phyloP scores from a whole-genome alignment of 2,113 vertebrate genomes.

The Nothoprocta perdicaria region DNA sequence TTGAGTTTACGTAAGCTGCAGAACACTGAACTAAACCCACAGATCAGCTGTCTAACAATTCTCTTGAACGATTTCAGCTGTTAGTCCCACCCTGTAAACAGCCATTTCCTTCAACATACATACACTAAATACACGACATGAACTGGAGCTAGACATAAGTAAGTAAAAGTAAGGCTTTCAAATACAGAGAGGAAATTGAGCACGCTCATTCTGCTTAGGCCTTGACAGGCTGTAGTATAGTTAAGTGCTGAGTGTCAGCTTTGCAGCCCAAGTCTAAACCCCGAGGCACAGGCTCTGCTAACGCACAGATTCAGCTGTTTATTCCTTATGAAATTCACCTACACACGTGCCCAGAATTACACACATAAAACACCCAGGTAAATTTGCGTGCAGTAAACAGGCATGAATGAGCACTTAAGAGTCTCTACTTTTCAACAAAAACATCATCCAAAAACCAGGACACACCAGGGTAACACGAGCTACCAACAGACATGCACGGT shows the following conservation, averaged over 20 bases:
- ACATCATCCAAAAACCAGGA: background rate
- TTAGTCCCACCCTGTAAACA: accelerated
- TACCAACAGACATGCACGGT: background rate
- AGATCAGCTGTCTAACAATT: background rate
- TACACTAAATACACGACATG: background rate
- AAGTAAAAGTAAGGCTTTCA: background rate
- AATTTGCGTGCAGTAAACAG: background rate
- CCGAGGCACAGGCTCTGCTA: background rate
- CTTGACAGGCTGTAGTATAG: background rate
- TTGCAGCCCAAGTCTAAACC: background rate
- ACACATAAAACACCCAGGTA: background rate
- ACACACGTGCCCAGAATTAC: background rate
- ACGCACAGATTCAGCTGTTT: background rate
- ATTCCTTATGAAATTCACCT: constrained; percentile 14
- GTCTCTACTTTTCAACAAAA: background rate
- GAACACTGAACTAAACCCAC: background rate
- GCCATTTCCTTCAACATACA: background rate
- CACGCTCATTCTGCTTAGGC: background rate
- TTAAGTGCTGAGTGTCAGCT: background rate
- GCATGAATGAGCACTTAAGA: background rate
- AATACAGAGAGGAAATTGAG: background rate
- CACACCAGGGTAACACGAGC: background rate
- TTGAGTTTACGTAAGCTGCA: background rate
- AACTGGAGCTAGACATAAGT: accelerated
- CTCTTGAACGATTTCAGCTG: background rate